A percentile compares a stretch with the other conserved stretches of the same genome.
Conservation (phyloP, 1,140 invertebrate species). For the Heliconius melpomene region DNA sequence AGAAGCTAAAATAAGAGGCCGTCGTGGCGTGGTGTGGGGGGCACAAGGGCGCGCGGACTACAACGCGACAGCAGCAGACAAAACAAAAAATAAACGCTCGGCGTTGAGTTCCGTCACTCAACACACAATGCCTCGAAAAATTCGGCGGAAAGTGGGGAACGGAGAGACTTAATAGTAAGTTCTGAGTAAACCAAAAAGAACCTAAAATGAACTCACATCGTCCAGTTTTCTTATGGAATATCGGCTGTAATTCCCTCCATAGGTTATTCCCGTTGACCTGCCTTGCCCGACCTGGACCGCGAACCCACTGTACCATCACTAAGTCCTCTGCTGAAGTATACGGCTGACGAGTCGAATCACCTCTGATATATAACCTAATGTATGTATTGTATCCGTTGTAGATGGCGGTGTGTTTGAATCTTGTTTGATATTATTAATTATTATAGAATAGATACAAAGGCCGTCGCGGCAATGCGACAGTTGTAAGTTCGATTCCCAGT, state of each 20-base stretch:
- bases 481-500: neutral
- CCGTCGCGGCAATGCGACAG: too few relatives aligned
- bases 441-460: too few relatives aligned
- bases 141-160: too few relatives aligned
- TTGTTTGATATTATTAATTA: too few relatives aligned
- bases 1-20: too few relatives aligned
- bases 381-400: neutral
- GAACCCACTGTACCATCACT: conserved; percentile 55
- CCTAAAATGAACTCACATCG: conserved; percentile 37
- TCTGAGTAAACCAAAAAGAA: neutral
- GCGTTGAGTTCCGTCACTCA: too few relatives aligned
- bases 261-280: conserved; percentile 63
- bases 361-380: conserved; percentile 9
- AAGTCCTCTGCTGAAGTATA: conserved; percentile 60
- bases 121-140: too few relatives aligned
- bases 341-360: conserved; percentile 35
- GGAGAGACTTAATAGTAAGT: too few relatives aligned
- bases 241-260: conserved; percentile 52
- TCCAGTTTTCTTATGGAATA: conserved; percentile 38
- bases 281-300: conserved; percentile 33
- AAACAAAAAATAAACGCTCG: too few relatives aligned
- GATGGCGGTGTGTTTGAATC: neutral
- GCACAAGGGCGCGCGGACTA: too few relatives aligned
- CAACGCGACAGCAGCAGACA: too few relatives aligned
- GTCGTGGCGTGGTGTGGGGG: too few relatives aligned